Evolutionary conservation across 2,113 vertebrate genomes (phyloP).

Genomic region (Indri indri): DNA sequence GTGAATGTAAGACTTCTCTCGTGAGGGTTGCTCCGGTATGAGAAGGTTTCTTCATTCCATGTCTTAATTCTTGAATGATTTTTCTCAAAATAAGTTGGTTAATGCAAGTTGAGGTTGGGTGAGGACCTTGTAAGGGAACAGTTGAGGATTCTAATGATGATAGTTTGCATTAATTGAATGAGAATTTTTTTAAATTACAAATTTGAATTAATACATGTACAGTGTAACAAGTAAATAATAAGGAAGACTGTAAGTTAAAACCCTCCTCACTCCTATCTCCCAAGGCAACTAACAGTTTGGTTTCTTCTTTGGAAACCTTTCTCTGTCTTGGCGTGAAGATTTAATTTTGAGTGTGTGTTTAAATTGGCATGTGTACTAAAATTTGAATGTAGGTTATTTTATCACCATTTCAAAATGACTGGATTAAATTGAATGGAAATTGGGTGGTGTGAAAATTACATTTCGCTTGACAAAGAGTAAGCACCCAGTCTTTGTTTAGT

Average conservation of each 20-base stretch:
- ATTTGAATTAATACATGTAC: background rate
- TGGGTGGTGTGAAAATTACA: background rate
- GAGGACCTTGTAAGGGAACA: background rate
- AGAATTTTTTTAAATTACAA: background rate
- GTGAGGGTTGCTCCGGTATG: background rate
- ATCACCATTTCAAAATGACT: background rate
- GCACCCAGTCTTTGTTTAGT: background rate
- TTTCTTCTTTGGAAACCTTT: background rate
- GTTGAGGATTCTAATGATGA: background rate
- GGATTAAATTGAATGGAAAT: background rate
- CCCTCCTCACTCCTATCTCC: background rate
- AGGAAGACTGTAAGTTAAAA: background rate
- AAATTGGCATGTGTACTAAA: background rate
- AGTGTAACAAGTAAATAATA: background rate
- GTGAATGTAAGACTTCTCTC: background rate
- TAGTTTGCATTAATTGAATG: background rate
- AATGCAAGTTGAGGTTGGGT: background rate
- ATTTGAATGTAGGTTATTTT: conserved; percentile 25
- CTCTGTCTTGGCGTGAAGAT: background rate
- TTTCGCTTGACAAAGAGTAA: background rate
- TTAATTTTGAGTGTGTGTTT: background rate
- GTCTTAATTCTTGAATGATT: background rate
- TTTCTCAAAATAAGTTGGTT: background rate
- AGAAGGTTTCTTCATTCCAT: background rate
- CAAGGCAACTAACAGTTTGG: background rate